phyloP scores from a whole-genome alignment of 1,140 invertebrate species.

The Calephelis virginiensis region DNA sequence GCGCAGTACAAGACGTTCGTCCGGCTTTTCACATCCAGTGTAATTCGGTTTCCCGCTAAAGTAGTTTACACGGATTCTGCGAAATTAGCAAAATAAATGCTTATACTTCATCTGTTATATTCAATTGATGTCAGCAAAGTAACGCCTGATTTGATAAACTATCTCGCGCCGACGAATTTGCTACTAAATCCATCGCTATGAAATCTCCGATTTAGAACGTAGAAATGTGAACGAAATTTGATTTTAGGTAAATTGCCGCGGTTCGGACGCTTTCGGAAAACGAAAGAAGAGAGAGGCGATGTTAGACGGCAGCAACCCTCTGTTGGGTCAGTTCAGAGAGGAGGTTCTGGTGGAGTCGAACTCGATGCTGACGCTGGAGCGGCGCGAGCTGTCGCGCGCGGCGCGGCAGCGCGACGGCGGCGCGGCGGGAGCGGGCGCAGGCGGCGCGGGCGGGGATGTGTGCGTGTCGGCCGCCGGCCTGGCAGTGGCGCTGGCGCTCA shows the following conservation, averaged over 20 bases:
- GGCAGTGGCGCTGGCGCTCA: constrained; percentile 94
- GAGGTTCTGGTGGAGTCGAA: constrained; percentile 96
- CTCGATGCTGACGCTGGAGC: constrained; percentile 92
- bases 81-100: no score
- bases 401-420: constrained; percentile 76
- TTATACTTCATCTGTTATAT: no score
- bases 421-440: constrained; percentile 41
- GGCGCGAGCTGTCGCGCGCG: constrained; percentile 82
- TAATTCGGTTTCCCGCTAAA: no score
- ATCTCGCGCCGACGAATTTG: no score
- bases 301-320: constrained; percentile 78
- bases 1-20: no score
- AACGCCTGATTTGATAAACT: no score
- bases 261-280: constrained; percentile 92
- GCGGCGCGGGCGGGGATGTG: constrained; percentile 84
- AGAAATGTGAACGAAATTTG: not conserved
- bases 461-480: constrained; percentile 96
- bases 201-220: no score
- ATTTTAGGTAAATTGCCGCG: constrained; percentile 91
- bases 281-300: constrained; percentile 84
- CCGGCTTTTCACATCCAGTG: no score
- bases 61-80: no score
- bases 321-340: constrained; percentile 91
- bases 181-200: no score
- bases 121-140: no score